Percentiles rank a stretch among this genome's conserved stretches.
Conservation (phyloP, 2,113 vertebrate species). For the Miniopterus natalensis region DNA sequence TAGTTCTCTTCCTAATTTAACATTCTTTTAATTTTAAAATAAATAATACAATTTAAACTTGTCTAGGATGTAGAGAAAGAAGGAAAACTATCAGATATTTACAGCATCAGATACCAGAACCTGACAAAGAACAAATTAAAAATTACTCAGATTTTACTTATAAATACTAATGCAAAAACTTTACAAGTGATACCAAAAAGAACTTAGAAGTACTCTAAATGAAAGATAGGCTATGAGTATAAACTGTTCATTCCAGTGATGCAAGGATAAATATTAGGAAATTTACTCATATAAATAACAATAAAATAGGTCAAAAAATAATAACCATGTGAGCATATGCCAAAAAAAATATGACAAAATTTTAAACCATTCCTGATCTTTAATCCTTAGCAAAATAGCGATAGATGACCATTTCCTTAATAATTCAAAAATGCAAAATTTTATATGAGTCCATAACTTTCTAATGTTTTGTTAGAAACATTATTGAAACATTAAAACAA, state of each 20-base stretch:
- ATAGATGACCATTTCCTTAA: conserved; percentile 9
- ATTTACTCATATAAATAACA: not conserved
- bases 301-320: not conserved
- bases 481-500: not conserved
- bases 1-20: not conserved
- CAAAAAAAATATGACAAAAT: not conserved
- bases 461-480: not conserved
- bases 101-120: not conserved
- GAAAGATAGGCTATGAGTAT: not conserved
- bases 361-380: conserved; percentile 10
- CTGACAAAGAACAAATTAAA: not conserved
- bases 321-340: not conserved
- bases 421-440: conserved; percentile 1
- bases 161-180: conserved; percentile 4
- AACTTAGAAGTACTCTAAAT: not conserved
- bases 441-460: not conserved
- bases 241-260: not conserved
- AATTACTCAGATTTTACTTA: not conserved
- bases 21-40: conserved; percentile 5
- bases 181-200: not conserved
- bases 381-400: conserved; percentile 17
- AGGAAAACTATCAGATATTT: not conserved
- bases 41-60: conserved; percentile 29
- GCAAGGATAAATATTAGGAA: not conserved
- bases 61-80: not conserved